Evolutionary conservation across 1,140 invertebrate genomes (phyloP).

Genomic region (Apis mellifera): Amel_HAv3.1 CM009934.2:6994501-6995000

Average conservation of each 20-base stretch:
- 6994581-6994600: neutral
- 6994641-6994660: neutral
- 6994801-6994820: no score
- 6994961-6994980: neutral
- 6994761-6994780: no score
- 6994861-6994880: no score
- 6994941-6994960: neutral
- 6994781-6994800: no score
- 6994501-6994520: neutral
- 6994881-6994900: no score
- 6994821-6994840: no score
- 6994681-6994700: no score
- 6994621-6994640: neutral
- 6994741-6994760: no score
- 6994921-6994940: neutral
- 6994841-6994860: no score
- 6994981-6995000: constrained; percentile 36
- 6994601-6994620: neutral
- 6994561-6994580: neutral
- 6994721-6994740: no score
- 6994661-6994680: neutral
- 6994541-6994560: neutral
- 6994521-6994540: neutral
- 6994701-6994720: no score
- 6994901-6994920: neutral